Conservation (phyloP, 2,797 vertebrate species). For the Knipowitschia caucasica region DNA sequence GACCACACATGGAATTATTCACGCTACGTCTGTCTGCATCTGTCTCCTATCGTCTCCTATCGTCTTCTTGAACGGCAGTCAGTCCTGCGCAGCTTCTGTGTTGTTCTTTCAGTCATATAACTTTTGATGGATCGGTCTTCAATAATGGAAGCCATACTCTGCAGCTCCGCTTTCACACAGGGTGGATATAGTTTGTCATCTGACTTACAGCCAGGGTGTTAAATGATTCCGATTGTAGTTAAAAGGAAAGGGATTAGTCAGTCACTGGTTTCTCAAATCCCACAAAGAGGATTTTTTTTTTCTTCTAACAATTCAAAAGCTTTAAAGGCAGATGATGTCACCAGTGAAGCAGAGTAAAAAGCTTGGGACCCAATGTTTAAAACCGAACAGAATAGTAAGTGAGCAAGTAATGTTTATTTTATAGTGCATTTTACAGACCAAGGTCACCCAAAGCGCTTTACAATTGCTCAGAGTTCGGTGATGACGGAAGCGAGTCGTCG, state of each 20-base stretch:
- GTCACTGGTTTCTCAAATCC: neutral
- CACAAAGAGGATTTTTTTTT: neutral
- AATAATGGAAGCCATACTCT: constrained; percentile 20
- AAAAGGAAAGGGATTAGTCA: constrained; percentile 7
- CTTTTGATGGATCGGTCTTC: constrained; percentile 21
- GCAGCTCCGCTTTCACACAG: constrained; percentile 7
- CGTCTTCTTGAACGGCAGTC: constrained; percentile 11
- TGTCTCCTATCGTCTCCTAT: constrained; percentile 26
- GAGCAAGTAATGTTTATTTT: no score
- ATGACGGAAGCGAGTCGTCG: no score
- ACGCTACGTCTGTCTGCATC: constrained; percentile 16
- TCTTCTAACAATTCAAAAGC: neutral
- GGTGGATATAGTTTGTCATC: constrained; percentile 14
- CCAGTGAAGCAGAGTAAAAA: neutral
- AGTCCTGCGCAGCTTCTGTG: constrained; percentile 3
- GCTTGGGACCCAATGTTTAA: no score
- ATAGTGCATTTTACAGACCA: no score
- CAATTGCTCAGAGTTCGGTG: no score
- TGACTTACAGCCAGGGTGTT: constrained; percentile 21
- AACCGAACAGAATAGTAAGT: no score
- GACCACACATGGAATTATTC: constrained; percentile 34
- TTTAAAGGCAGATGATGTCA: neutral
- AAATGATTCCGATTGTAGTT: constrained; percentile 8
- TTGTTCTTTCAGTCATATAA: neutral
- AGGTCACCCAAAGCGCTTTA: no score